Evolutionary conservation across 2,888 invertebrate genomes (phyloP).

Genomic region (Callinectes sapidus): DNA sequence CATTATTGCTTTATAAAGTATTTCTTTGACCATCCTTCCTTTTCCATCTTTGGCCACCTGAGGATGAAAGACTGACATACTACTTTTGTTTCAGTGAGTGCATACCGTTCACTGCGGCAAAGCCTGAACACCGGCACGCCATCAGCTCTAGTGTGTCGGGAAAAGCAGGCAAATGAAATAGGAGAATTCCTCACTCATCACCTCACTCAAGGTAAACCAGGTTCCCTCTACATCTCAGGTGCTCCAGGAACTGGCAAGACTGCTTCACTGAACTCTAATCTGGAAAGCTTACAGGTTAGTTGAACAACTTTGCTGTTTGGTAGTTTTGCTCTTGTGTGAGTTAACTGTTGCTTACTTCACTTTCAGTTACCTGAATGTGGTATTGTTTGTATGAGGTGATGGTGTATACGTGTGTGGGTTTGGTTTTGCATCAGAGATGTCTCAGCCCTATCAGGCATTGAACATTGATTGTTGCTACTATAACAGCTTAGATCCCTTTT

Average conservation of each 20-base stretch:
- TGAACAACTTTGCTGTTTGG: not conserved
- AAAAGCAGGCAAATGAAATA: slow-evolving; percentile 84
- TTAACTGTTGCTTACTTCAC: no score
- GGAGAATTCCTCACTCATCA: slow-evolving; percentile 83
- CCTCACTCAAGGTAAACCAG: slow-evolving; percentile 82
- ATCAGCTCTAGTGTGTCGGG: slow-evolving; percentile 80
- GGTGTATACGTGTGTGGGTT: no score
- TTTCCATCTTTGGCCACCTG: not conserved
- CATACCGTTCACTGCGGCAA: slow-evolving; percentile 56
- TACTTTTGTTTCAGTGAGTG: slow-evolving; percentile 50
- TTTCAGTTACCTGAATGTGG: no score
- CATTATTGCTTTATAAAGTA: no score
- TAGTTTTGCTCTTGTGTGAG: not conserved
- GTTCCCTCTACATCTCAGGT: slow-evolving; percentile 94
- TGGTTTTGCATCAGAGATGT: no score
- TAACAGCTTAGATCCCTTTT: no score
- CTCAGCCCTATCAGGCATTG: no score
- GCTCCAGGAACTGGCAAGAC: slow-evolving; percentile 99
- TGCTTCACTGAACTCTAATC: slow-evolving; percentile 86
- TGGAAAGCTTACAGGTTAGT: slow-evolving; percentile 82
- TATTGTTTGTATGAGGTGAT: no score
- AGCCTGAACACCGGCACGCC: slow-evolving; percentile 57
- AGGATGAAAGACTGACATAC: not conserved
- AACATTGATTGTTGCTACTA: no score
- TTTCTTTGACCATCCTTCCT: not conserved